Conservation (phyloP, 2,113 vertebrate genomes). For the Heloderma charlesbogerti region DNA sequence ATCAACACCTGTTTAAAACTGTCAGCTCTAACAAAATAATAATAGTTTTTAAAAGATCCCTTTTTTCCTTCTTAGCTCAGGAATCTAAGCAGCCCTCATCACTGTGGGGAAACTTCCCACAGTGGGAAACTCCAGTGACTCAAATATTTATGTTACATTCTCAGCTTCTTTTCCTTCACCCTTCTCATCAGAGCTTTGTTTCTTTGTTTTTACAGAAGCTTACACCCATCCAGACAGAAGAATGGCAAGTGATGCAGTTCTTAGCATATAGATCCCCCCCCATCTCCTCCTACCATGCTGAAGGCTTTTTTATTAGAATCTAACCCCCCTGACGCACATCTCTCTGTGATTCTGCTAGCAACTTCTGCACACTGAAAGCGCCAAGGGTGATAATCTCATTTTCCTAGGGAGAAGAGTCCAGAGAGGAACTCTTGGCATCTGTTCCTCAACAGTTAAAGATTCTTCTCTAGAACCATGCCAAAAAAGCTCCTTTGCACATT, state of each 20-base stretch:
- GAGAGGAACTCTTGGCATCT: constrained; percentile 52
- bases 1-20: too few species aligned
- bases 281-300: constrained; percentile 4
- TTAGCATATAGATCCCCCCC: constrained; percentile 42
- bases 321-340: constrained; percentile 49
- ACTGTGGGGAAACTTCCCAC: too few species aligned
- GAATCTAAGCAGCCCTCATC: too few species aligned
- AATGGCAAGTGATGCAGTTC: rapidly evolving
- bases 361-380: constrained; percentile 37
- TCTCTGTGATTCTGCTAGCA: not conserved
- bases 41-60: too few species aligned
- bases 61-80: too few species aligned
- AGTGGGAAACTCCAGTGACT: too few species aligned
- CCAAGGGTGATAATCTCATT: constrained; percentile 23
- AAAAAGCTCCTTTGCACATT: constrained; percentile 70
- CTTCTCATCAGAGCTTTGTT: not conserved
- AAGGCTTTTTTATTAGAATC: constrained; percentile 34
- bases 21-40: too few species aligned
- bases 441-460: constrained; percentile 36
- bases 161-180: not conserved
- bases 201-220: not conserved
- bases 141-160: too few species aligned
- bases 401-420: constrained; percentile 11
- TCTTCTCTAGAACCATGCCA: constrained; percentile 61
- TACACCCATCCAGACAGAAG: not conserved